phyloP scores from a whole-genome alignment of 2,888 invertebrate species.

The Danaus chrysippus region DNA sequence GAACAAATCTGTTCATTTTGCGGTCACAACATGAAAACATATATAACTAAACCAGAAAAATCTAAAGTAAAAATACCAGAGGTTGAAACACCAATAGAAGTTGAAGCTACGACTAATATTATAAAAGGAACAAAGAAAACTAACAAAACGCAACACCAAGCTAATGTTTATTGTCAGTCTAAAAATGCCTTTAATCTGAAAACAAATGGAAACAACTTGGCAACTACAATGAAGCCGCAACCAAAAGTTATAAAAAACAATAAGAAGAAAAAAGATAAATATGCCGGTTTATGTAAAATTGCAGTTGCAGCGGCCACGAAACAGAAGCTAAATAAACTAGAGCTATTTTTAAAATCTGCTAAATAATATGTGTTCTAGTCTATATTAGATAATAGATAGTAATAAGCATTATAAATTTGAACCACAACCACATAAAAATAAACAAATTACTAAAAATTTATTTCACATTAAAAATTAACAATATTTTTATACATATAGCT shows the following conservation, averaged over 20 bases:
- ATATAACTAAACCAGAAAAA: conserved; percentile 45
- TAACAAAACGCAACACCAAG: conserved; percentile 17
- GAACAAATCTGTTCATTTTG: conserved; percentile 61
- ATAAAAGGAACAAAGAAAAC: conserved; percentile 7
- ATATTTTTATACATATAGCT: too few relatives aligned
- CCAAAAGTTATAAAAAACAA: conserved; percentile 63
- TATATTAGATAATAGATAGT: too few relatives aligned
- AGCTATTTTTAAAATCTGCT: conserved; percentile 64
- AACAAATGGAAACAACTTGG: conserved; percentile 54
- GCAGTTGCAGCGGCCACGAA: conserved; percentile 64
- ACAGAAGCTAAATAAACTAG: conserved; percentile 54
- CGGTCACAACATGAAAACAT: conserved; percentile 42
- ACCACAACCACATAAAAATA: too few relatives aligned
- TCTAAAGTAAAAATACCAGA: conserved; percentile 4
- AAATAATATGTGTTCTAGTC: conserved; percentile 24
- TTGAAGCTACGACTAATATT: not conserved
- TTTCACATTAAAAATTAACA: too few relatives aligned
- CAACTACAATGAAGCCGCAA: conserved; percentile 39
- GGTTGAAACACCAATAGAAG: conserved; percentile 11
- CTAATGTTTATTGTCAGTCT: conserved; percentile 59
- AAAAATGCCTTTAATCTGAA: conserved; percentile 59
- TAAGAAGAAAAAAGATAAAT: conserved; percentile 69
- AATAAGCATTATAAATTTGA: too few relatives aligned
- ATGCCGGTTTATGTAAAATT: conserved; percentile 65
- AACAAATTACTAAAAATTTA: too few relatives aligned